phyloP scores from a whole-genome alignment of 2,888 invertebrate species.

The Pyrrhia umbra region DNA sequence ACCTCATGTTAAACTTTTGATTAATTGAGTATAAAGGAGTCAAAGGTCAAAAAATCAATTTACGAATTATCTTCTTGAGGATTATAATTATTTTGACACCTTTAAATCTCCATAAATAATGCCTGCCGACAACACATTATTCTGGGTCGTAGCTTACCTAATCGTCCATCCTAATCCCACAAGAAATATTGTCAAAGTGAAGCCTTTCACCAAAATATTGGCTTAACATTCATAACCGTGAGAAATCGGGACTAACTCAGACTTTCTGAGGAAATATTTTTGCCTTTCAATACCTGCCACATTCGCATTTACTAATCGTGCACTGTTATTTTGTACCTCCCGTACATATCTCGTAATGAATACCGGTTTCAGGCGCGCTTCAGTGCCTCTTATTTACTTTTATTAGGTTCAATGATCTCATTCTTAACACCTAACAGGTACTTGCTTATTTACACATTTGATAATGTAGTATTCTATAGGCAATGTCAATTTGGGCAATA shows the following conservation, averaged over 20 bases:
- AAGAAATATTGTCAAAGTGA: conserved; percentile 2
- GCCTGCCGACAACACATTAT: not conserved
- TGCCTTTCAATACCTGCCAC: not conserved
- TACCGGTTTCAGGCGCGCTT: conserved; percentile 32
- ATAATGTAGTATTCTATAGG: too few relatives aligned
- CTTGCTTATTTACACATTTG: not conserved
- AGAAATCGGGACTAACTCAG: not conserved
- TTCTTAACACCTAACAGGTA: conserved; percentile 16
- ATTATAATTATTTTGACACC: not conserved
- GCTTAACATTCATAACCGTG: not conserved
- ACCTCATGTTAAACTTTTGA: too few relatives aligned
- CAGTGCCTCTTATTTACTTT: conserved; percentile 5
- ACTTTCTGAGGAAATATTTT: not conserved
- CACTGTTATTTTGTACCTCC: not conserved
- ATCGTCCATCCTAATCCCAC: not conserved
- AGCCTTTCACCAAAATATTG: not conserved
- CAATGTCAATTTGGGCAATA: too few relatives aligned
- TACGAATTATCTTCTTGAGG: too few relatives aligned
- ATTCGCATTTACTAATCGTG: conserved; percentile 1
- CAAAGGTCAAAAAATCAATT: too few relatives aligned
- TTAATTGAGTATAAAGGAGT: too few relatives aligned
- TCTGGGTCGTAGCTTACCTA: not conserved
- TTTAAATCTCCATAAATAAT: not conserved
- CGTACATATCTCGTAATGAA: conserved; percentile 24
- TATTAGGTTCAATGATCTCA: conserved; percentile 28